Conservation (phyloP, 2,888 invertebrate species). For the Epinotia ramella region DNA sequence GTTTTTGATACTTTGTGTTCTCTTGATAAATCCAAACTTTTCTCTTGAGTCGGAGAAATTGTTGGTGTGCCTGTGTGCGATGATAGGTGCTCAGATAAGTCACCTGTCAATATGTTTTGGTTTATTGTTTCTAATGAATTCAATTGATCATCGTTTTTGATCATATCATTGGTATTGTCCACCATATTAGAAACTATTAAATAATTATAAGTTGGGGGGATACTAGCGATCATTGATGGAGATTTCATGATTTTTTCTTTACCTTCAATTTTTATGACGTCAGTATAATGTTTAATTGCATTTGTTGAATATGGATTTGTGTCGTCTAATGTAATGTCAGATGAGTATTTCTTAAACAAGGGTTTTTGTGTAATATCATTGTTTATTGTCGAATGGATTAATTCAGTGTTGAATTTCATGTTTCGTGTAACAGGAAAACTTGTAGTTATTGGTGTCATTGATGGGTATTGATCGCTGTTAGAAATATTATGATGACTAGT, state of each 20-base stretch:
- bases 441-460: not conserved
- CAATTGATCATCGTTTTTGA: not conserved
- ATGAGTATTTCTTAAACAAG: too few species aligned
- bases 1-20: not conserved
- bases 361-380: too few species aligned
- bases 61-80: not conserved
- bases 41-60: not conserved
- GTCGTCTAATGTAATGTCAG: not conserved
- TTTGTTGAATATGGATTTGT: not conserved
- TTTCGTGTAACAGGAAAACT: not conserved
- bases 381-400: too few species aligned
- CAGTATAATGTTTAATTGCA: not conserved
- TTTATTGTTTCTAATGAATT: not conserved
- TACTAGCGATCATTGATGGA: not conserved
- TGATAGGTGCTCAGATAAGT: not conserved
- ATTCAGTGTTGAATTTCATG: too few species aligned
- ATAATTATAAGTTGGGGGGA: not conserved
- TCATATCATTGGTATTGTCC: too few species aligned
- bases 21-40: not conserved
- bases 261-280: not conserved
- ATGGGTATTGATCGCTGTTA: not conserved
- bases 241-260: not conserved
- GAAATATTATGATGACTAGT: not conserved
- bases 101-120: not conserved
- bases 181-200: slow-evolving; percentile 2